These are phyloP conservation scores for Pimephales promelas DNA, from an alignment of 2,113 vertebrate genomes.

Conservation along the genomic window DNA sequence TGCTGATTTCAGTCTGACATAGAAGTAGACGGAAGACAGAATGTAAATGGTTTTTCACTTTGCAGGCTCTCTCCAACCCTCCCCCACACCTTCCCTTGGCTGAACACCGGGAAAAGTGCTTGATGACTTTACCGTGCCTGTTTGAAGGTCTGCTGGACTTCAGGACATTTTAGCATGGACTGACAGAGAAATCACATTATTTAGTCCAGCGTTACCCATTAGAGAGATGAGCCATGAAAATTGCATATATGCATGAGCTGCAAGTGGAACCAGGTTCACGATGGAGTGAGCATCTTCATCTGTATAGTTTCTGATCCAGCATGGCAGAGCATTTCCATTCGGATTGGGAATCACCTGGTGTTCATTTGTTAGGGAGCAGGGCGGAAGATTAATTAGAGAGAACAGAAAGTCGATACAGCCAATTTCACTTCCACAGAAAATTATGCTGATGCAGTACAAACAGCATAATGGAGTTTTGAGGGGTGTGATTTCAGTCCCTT, in stretches of 20 bases:
- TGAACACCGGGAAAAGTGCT: conserved; percentile 38
- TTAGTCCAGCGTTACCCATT: conserved; percentile 22
- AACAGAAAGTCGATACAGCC: conserved; percentile 64
- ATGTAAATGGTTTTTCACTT: conserved; percentile 50
- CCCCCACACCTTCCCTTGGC: conserved; percentile 40
- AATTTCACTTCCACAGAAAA: conserved; percentile 64
- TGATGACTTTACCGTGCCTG: conserved; percentile 57
- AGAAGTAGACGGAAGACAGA: conserved; percentile 35
- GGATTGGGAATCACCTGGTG: conserved; percentile 19
- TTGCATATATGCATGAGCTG: conserved; percentile 11
- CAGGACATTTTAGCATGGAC: conserved; percentile 32
- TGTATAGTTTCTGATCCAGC: conserved; percentile 27
- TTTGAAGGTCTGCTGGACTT: conserved; percentile 39
- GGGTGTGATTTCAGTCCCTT: conserved; percentile 3
- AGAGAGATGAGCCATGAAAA: conserved; percentile 41
- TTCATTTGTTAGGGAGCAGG: conserved; percentile 49
- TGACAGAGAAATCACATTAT: conserved; percentile 44
- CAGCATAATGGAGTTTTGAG: neutral
- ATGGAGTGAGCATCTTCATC: neutral
- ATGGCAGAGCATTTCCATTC: neutral
- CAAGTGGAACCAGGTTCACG: conserved; percentile 21
- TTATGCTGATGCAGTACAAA: conserved; percentile 56
- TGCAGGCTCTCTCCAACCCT: conserved; percentile 23
- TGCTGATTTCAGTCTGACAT: neutral
- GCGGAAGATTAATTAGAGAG: conserved; percentile 53